Conservation (phyloP, 2,888 invertebrate genomes). For the Ligdia adustata region DNA sequence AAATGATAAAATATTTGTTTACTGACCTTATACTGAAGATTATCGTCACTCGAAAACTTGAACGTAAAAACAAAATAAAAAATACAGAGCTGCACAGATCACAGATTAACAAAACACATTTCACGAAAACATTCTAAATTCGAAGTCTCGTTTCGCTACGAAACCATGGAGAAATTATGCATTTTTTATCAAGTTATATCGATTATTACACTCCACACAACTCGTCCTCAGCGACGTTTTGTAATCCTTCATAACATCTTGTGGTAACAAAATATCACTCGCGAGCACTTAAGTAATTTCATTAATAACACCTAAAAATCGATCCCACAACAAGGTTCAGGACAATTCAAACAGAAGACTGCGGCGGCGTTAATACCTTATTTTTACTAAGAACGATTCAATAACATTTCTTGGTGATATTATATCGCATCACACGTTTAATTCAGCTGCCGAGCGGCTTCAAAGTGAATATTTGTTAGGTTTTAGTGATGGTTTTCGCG, state of each 20-base stretch:
- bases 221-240: conserved; percentile 44
- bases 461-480: conserved; percentile 45
- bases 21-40: conserved; percentile 63
- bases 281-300: conserved; percentile 79
- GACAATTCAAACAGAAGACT: conserved; percentile 77
- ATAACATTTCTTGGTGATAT: conserved; percentile 39
- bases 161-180: conserved; percentile 78
- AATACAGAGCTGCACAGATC: conserved; percentile 38
- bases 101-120: conserved; percentile 34
- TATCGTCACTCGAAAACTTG: conserved; percentile 46
- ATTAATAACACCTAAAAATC: conserved; percentile 84
- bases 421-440: conserved; percentile 41
- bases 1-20: conserved; percentile 53
- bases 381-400: conserved; percentile 63
- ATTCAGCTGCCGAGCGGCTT: conserved; percentile 39
- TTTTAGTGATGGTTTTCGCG: conserved; percentile 56
- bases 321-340: conserved; percentile 77
- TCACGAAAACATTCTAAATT: conserved; percentile 51
- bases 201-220: conserved; percentile 59
- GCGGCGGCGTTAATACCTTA: conserved; percentile 75
- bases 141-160: conserved; percentile 64
- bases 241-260: conserved; percentile 55
- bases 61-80: conserved; percentile 50
- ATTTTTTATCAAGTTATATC: conserved; percentile 80
- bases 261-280: conserved; percentile 68